Percentiles rank a stretch among this genome's conserved stretches.
These are phyloP conservation scores for Myripristis murdjan DNA, from an alignment of 2,797 vertebrate genomes.

Conservation along the genomic window DNA sequence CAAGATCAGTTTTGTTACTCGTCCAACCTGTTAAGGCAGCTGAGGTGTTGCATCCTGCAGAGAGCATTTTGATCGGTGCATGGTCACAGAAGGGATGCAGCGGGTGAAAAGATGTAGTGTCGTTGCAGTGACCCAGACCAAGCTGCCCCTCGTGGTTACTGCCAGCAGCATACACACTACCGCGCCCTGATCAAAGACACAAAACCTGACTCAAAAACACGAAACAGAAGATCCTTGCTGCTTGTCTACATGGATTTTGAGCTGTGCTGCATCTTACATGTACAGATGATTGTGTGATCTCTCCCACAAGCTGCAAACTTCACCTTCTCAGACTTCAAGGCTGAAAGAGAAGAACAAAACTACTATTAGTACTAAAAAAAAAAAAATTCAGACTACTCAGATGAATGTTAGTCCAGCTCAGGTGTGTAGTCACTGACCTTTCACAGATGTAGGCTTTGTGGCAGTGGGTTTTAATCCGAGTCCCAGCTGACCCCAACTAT, in stretches of 20 bases:
- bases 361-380: not conserved
- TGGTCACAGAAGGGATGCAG: constrained; percentile 86
- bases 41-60: constrained; percentile 91
- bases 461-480: constrained; percentile 84
- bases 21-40: constrained; percentile 91
- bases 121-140: constrained; percentile 89
- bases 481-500: constrained; percentile 91
- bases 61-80: constrained; percentile 89
- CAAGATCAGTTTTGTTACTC: not conserved
- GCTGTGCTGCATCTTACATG: constrained; percentile 83
- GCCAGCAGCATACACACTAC: constrained; percentile 87
- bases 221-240: not conserved
- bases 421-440: constrained; percentile 83
- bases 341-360: constrained; percentile 76
- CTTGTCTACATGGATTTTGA: not conserved
- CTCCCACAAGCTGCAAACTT: constrained; percentile 91
- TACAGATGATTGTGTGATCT: constrained; percentile 92
- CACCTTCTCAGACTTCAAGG: constrained; percentile 90
- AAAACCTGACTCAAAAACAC: not conserved
- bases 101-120: constrained; percentile 85
- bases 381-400: not conserved
- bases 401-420: not conserved
- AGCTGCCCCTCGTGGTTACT: constrained; percentile 91
- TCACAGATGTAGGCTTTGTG: constrained; percentile 89
- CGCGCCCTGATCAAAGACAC: constrained; percentile 80